These are phyloP conservation scores for Bombus cullumanus DNA, from an alignment of 1,140 invertebrate genomes.

Conservation along the genomic window DNA sequence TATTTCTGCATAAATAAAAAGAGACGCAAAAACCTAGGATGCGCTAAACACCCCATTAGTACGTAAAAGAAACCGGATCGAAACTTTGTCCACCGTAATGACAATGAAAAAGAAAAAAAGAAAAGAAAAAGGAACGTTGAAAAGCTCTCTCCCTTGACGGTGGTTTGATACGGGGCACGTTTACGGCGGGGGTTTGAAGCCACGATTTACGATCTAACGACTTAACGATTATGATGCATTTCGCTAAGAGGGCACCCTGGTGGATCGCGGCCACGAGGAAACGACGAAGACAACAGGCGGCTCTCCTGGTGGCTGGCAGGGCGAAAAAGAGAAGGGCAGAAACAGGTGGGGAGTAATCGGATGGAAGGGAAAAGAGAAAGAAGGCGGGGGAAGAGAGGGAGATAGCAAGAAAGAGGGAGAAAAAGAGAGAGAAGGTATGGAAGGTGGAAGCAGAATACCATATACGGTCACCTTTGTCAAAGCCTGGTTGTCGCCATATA, in stretches of 20 bases:
- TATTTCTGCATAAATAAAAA: not conserved
- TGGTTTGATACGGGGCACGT: not conserved
- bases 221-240: slow-evolving; percentile 46
- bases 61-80: not conserved
- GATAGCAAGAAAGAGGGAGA: slow-evolving; percentile 19
- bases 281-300: slow-evolving; percentile 4
- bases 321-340: slow-evolving; percentile 39
- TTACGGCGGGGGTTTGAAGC: slow-evolving; percentile 27
- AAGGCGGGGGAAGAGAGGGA: slow-evolving; percentile 15
- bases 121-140: not conserved
- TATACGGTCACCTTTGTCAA: slow-evolving; percentile 81
- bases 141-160: not conserved
- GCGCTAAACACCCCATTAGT: not conserved
- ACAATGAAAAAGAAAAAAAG: not conserved
- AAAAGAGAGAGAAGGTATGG: slow-evolving; percentile 56
- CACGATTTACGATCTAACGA: slow-evolving; percentile 59
- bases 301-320: not conserved
- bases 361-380: slow-evolving; percentile 39
- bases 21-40: not conserved
- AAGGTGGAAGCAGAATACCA: slow-evolving; percentile 79
- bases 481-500: slow-evolving; percentile 80
- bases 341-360: slow-evolving; percentile 23
- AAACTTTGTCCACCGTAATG: not conserved
- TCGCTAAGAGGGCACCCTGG: slow-evolving; percentile 38
- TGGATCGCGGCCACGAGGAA: slow-evolving; percentile 47